Conservation (phyloP, 2,888 invertebrate genomes). For the Adineta ricciae region DNA sequence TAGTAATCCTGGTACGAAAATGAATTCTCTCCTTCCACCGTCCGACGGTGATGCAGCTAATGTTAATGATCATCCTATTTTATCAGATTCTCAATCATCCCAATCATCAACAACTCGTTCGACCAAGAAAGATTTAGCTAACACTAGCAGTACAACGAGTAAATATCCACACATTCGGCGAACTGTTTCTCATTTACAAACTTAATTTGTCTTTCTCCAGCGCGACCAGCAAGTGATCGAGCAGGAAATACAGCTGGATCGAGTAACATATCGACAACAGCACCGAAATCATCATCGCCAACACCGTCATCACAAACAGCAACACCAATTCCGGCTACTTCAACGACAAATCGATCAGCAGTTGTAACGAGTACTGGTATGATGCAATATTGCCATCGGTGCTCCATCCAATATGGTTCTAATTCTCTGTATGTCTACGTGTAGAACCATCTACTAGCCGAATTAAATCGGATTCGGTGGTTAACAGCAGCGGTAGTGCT, state of each 20-base stretch:
- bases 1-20: constrained; percentile 5
- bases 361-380: neutral
- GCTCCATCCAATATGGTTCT: neutral
- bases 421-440: neutral
- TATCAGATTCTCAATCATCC: neutral
- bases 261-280: neutral
- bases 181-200: neutral
- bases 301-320: neutral
- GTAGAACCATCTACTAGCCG: neutral
- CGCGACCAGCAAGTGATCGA: neutral
- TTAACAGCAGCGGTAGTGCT: neutral
- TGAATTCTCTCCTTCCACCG: neutral
- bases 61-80: neutral
- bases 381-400: neutral
- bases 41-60: neutral
- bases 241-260: neutral
- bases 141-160: neutral
- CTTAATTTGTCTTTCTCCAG: neutral
- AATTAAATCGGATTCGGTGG: neutral
- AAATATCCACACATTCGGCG: neutral
- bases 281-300: neutral
- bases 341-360: neutral
- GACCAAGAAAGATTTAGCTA: neutral
- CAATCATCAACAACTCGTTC: neutral
- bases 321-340: neutral